Percentiles rank a stretch among this genome's conserved stretches.
These are phyloP conservation scores for Acrossocheilus wenchowensis DNA, from an alignment of 2,797 vertebrate genomes.

Conservation along the genomic window DNA sequence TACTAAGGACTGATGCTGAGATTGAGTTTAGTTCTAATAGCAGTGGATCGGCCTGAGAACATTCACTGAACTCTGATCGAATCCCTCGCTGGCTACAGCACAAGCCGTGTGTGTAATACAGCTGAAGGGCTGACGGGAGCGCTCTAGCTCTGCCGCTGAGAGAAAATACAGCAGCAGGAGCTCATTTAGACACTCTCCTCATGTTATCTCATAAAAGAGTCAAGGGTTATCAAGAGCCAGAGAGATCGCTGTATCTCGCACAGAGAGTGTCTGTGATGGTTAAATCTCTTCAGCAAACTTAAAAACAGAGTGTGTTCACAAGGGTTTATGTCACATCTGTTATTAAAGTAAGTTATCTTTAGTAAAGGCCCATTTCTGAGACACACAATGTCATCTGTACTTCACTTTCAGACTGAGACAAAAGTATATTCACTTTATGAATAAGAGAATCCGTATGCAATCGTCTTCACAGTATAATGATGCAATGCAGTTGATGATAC, in stretches of 20 bases:
- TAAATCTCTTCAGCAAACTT: neutral
- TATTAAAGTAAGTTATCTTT: neutral
- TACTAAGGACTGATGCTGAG: neutral
- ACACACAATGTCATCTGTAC: neutral
- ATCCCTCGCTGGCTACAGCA: neutral
- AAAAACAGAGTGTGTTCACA: neutral
- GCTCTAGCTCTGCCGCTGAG: slow-evolving; percentile 70
- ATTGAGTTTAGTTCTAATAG: slow-evolving; percentile 8
- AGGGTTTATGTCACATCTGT: neutral
- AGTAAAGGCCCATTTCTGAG: neutral
- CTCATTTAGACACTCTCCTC: neutral
- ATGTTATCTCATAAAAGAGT: neutral
- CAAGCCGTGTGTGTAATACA: slow-evolving; percentile 66
- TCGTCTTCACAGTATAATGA: too few species aligned
- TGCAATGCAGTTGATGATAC: too few species aligned
- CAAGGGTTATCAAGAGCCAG: neutral
- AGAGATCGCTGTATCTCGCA: neutral
- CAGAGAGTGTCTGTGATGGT: neutral
- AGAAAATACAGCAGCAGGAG: neutral
- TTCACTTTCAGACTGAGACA: neutral
- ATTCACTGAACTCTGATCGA: neutral
- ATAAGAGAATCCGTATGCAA: too few species aligned
- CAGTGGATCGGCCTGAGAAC: neutral
- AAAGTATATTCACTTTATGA: too few species aligned
- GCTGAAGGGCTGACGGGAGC: slow-evolving; percentile 69